Base-by-base conservation (phyloP, 2,113 vertebrate genomes). In the Tragelaphus imberbis region DNA sequence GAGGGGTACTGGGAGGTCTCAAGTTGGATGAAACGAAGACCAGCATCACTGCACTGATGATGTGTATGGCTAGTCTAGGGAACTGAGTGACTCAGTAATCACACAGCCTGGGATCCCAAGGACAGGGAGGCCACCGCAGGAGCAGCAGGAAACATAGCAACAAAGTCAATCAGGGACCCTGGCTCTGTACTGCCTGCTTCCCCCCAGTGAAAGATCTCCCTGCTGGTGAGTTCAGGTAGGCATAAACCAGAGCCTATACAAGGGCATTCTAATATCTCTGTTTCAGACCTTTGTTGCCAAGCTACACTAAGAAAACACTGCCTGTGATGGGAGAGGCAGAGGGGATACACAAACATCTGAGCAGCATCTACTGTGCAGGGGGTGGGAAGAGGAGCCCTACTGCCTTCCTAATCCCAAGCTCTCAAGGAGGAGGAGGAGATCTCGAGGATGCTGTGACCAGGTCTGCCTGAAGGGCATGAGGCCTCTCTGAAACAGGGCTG, bases 61-160 rank as follows among this genome's bases (percentile, higher is more conserved):
- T 14, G 14, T 2, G 10, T 13, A 27, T 9, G 2, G 77, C 0
- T 0, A 58, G 51, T 87, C 28, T 36, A 3, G 30, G 30, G 14
- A 0, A 1, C 10, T 1, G 33, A 25, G n/a, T 15, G 28, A 10
- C 75, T 87, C 17, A 23, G 40, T 15, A 27, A 13, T 30, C 44
- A 23, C 12, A 56, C 28, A 47, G 33, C 68, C 44, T 5, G 12
- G n/a, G 36, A 28, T 33, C 92, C 58, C n/a, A 82, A 40, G 7
- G 51, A n/a, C 40, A 16, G 53, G 23, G 23, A 51, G 12, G 36
- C 55, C 0, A 0, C 47, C 7, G 1, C 82, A 61, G 27, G 82
- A 19, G 33, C 44, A 36, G 21, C 13, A 25, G 40, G 55, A 40
- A 23, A 56, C n/a, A 47, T 28, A 61, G n/a, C 59, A 36, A 2